Conservation (phyloP, 1,140 invertebrate species). For the Zaprionus tsacasi region DNA sequence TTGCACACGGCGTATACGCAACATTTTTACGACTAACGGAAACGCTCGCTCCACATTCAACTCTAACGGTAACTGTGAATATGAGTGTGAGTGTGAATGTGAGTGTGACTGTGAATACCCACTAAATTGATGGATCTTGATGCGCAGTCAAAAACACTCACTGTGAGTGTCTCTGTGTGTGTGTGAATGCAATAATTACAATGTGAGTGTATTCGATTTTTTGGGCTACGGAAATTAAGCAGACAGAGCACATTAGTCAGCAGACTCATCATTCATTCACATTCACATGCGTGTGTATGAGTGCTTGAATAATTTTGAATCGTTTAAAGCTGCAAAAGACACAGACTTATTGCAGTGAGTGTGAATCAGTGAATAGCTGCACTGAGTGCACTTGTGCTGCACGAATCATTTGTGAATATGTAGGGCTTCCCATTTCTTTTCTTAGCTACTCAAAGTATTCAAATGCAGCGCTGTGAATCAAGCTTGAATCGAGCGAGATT, state of each 20-base stretch:
- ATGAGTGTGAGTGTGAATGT: constrained; percentile 1
- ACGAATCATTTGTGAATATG: no score
- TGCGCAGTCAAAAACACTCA: not conserved
- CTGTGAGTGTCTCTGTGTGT: not conserved
- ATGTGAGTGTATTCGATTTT: not conserved
- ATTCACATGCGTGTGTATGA: not conserved
- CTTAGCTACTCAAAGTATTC: no score
- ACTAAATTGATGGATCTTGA: constrained; percentile 18
- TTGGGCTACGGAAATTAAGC: constrained; percentile 32
- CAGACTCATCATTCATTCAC: not conserved
- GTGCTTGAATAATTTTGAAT: not conserved
- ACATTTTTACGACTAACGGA: constrained; percentile 22
- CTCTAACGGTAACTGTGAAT: constrained; percentile 5
- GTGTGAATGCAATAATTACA: constrained; percentile 29
- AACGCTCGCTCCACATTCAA: constrained; percentile 1
- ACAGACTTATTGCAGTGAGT: no score
- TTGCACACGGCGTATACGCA: constrained; percentile 45
- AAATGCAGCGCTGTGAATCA: no score
- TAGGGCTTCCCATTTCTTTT: no score
- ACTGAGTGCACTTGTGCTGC: no score
- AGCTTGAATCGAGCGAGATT: not conserved
- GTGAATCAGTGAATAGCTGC: no score
- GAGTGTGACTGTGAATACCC: constrained; percentile 1
- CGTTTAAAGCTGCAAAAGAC: no score
- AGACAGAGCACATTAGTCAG: constrained; percentile 15